Evolutionary conservation across 2,797 vertebrate species (phyloP).

Genomic region (Lutjanus campechanus): DNA sequence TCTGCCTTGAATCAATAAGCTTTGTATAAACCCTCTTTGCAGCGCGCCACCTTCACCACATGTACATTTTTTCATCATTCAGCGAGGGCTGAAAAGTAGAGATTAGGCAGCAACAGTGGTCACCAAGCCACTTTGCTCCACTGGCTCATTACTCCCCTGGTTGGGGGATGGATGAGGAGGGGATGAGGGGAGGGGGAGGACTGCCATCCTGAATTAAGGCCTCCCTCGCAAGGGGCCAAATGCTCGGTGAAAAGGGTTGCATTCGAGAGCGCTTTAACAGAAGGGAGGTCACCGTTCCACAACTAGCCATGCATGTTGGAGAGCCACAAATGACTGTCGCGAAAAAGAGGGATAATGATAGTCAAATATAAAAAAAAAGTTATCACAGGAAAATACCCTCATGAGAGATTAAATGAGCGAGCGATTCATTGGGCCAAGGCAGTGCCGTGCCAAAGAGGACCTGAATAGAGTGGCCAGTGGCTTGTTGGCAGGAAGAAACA

Average conservation of each 20-base stretch:
- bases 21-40: slow-evolving; percentile 19
- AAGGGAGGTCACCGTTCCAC: slow-evolving; percentile 50
- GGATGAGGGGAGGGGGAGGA: background rate
- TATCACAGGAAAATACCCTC: slow-evolving; percentile 51
- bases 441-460: slow-evolving; percentile 47
- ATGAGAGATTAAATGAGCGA: slow-evolving; percentile 59
- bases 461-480: slow-evolving; percentile 58
- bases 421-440: slow-evolving; percentile 41
- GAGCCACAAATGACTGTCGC: slow-evolving; percentile 46
- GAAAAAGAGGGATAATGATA: slow-evolving; percentile 47
- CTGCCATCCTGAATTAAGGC: slow-evolving; percentile 71
- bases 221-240: slow-evolving; percentile 59
- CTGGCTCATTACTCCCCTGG: slow-evolving; percentile 57
- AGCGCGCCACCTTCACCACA: background rate
- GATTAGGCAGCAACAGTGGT: slow-evolving; percentile 48
- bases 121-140: slow-evolving; percentile 57
- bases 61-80: background rate
- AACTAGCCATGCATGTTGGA: slow-evolving; percentile 49
- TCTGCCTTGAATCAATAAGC: slow-evolving; percentile 15
- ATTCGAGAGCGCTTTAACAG: slow-evolving; percentile 56
- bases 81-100: slow-evolving; percentile 28
- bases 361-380: slow-evolving; percentile 47
- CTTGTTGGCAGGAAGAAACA: slow-evolving; percentile 57
- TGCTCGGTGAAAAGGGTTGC: slow-evolving; percentile 53
- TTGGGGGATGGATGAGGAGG: slow-evolving; percentile 12